A percentile compares a stretch with the other conserved stretches of the same genome.
These are phyloP conservation scores for Amphipyra tragopoginis DNA, from an alignment of 2,888 invertebrate genomes.

Conservation along the genomic window DNA sequence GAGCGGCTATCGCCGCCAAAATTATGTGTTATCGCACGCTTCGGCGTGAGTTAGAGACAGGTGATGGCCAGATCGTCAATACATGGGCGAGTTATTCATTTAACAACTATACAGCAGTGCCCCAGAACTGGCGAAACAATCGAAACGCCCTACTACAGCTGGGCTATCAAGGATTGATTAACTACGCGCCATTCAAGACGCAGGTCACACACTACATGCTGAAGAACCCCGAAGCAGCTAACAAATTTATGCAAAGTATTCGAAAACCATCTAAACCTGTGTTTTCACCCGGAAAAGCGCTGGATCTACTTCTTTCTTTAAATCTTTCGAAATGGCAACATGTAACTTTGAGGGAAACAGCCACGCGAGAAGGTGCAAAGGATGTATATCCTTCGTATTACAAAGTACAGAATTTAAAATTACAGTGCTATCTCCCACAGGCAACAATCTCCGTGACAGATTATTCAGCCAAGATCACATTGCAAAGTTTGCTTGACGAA, in stretches of 20 bases:
- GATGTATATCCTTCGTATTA: constrained; percentile 1
- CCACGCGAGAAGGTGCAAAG: neutral
- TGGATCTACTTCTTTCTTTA: constrained; percentile 5
- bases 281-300: constrained; percentile 3
- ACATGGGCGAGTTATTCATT: too few species aligned
- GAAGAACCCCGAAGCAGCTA: constrained; percentile 6
- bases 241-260: neutral
- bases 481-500: neutral
- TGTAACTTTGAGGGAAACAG: constrained; percentile 1
- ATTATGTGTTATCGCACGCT: too few species aligned
- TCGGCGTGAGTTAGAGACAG: too few species aligned
- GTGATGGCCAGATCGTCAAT: too few species aligned
- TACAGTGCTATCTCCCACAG: neutral
- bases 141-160: too few species aligned
- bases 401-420: neutral
- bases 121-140: too few species aligned
- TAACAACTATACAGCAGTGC: too few species aligned
- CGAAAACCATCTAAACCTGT: neutral
- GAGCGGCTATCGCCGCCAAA: too few species aligned
- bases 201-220: too few species aligned
- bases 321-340: constrained; percentile 13
- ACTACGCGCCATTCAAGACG: too few species aligned
- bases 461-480: neutral
- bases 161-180: too few species aligned
- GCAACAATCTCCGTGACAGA: neutral